These are phyloP conservation scores for Hyaena hyaena DNA, from an alignment of 2,113 vertebrate species.

Conservation along the genomic window DNA sequence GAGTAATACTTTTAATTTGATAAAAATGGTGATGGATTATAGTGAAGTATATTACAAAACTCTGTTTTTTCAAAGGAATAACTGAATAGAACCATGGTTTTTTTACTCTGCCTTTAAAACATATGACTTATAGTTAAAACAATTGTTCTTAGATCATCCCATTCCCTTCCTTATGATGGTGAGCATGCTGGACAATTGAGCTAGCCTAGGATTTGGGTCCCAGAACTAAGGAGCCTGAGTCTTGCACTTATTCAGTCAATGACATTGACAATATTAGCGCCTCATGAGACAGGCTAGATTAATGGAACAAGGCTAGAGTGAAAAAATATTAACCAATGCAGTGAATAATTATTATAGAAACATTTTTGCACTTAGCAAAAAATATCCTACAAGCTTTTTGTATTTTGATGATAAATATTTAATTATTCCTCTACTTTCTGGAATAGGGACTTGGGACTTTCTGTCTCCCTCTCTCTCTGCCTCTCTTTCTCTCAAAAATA, in stretches of 20 bases:
- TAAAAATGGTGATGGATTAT: not conserved
- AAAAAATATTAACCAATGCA: not conserved
- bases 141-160: not conserved
- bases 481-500: too few relatives aligned
- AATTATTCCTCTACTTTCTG: not conserved
- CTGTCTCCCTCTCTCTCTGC: too few relatives aligned
- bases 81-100: not conserved
- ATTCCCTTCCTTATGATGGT: not conserved
- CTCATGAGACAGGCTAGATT: not conserved
- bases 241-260: not conserved
- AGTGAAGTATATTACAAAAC: not conserved
- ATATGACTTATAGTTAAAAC: not conserved
- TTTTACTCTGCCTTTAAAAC: not conserved
- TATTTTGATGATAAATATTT: not conserved
- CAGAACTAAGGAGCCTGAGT: not conserved
- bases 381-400: not conserved
- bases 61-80: not conserved
- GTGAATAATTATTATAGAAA: not conserved
- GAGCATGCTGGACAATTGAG: not conserved
- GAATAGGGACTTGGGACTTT: too few relatives aligned
- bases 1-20: not conserved
- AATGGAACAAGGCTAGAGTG: not conserved
- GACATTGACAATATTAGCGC: not conserved
- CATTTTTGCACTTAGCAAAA: not conserved
- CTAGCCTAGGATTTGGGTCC: not conserved